Percentiles rank a stretch among this genome's conserved stretches.
These are phyloP conservation scores for Hyperoplus lanceolatus DNA, from an alignment of 2,797 vertebrate species.

Conservation along the genomic window DNA sequence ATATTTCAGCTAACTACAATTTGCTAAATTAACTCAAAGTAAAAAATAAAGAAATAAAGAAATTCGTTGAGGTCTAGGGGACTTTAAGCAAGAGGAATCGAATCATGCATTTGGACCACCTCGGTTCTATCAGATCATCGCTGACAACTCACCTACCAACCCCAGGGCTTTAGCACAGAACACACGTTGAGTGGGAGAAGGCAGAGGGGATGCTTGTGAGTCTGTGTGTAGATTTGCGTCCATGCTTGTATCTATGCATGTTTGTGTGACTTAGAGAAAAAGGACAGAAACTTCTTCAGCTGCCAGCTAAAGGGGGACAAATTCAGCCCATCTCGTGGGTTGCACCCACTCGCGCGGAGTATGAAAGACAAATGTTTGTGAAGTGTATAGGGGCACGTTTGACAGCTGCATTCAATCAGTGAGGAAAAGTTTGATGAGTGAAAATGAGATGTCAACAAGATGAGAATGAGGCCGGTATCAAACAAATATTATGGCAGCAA, in stretches of 20 bases:
- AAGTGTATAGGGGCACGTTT: constrained; percentile 44
- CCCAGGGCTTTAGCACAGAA: constrained; percentile 66
- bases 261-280: constrained; percentile 18
- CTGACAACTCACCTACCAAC: constrained; percentile 74
- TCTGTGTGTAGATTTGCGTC: constrained; percentile 9
- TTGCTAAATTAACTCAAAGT: constrained; percentile 45
- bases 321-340: constrained; percentile 61
- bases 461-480: constrained; percentile 45
- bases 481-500: constrained; percentile 18
- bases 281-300: constrained; percentile 31
- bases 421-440: constrained; percentile 60
- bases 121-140: constrained; percentile 75
- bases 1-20: constrained; percentile 32
- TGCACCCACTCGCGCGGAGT: constrained; percentile 34
- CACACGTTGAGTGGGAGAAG: constrained; percentile 50
- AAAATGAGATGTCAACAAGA: constrained; percentile 78
- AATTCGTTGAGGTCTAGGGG: constrained; percentile 40
- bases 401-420: constrained; percentile 69
- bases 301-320: constrained; percentile 26
- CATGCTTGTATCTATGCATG: background rate
- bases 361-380: constrained; percentile 69
- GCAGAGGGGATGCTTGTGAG: constrained; percentile 25
- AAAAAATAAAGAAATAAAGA: background rate
- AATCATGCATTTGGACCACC: constrained; percentile 72
- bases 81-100: constrained; percentile 61